Percentiles rank a stretch among this genome's conserved stretches.
phyloP scores from a whole-genome alignment of 2,888 invertebrate species.

The Lepidonotus clava region DNA sequence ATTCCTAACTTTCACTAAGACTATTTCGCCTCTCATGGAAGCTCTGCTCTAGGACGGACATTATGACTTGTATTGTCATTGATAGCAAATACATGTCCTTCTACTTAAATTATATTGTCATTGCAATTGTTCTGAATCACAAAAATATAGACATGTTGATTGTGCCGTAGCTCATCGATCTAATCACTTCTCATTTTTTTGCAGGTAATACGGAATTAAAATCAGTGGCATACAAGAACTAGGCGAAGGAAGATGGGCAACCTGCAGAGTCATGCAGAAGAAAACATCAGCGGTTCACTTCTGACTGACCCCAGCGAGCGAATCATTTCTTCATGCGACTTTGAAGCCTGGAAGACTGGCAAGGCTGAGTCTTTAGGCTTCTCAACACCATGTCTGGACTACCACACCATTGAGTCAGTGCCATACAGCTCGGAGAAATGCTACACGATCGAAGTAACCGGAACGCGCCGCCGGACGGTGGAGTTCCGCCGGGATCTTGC shows the following conservation, averaged over 20 bases:
- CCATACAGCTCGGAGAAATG: slow-evolving; percentile 49
- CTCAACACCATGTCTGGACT: slow-evolving; percentile 47
- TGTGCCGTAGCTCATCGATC: no score
- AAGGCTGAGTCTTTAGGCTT: slow-evolving; percentile 15
- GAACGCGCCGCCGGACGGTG: slow-evolving; percentile 38
- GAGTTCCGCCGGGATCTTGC: slow-evolving; percentile 34
- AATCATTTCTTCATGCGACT: slow-evolving; percentile 1
- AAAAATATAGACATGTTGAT: no score
- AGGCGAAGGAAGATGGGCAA: slow-evolving; percentile 17
- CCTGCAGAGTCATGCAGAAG: neutral
- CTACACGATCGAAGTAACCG: slow-evolving; percentile 43
- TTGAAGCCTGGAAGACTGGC: slow-evolving; percentile 19
- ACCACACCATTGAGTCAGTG: slow-evolving; percentile 38
- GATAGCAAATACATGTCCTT: no score
- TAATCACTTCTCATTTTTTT: no score
- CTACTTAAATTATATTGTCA: no score
- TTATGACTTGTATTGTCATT: no score
- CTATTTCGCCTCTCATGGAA: no score
- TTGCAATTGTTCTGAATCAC: no score
- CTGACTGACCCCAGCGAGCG: neutral
- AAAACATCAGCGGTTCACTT: neutral
- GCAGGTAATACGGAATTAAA: no score
- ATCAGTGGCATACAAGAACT: no score
- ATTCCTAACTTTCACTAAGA: no score
- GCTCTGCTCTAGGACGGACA: no score